These are phyloP conservation scores for Helicoverpa assulta DNA, from an alignment of 2,888 invertebrate genomes.

Conservation along the genomic window DNA sequence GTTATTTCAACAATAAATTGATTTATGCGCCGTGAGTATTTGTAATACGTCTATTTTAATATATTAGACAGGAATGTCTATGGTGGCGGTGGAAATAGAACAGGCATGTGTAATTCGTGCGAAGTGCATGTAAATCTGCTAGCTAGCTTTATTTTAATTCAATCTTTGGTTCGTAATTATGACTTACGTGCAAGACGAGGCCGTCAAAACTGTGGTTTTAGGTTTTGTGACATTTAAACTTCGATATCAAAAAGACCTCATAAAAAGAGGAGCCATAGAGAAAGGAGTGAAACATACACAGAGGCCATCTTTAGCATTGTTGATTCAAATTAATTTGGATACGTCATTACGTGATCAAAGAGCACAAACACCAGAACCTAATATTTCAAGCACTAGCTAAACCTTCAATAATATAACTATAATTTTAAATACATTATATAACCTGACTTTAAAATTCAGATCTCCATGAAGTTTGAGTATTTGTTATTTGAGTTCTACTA, in stretches of 20 bases:
- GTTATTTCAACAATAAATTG: conserved; percentile 67
- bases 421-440: too few species aligned
- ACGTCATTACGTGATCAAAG: too few species aligned
- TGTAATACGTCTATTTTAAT: conserved; percentile 67
- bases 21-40: conserved; percentile 64
- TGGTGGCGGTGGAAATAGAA: conserved; percentile 69
- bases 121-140: conserved; percentile 61
- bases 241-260: too few species aligned
- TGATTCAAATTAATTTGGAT: too few species aligned
- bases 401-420: too few species aligned
- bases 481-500: conserved; percentile 14
- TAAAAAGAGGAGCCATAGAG: neutral
- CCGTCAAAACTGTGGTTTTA: too few species aligned
- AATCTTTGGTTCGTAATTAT: conserved; percentile 35
- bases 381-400: too few species aligned
- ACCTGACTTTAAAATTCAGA: neutral
- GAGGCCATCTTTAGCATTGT: too few species aligned
- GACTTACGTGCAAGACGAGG: conserved; percentile 25
- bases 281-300: neutral
- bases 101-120: conserved; percentile 54
- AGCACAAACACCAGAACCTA: too few species aligned
- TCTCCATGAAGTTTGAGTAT: neutral
- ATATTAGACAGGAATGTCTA: conserved; percentile 70
- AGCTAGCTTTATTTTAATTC: conserved; percentile 46
- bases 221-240: too few species aligned